Conservation (phyloP, 2,888 invertebrate genomes). For the Brachypalpus laphriformis region DNA sequence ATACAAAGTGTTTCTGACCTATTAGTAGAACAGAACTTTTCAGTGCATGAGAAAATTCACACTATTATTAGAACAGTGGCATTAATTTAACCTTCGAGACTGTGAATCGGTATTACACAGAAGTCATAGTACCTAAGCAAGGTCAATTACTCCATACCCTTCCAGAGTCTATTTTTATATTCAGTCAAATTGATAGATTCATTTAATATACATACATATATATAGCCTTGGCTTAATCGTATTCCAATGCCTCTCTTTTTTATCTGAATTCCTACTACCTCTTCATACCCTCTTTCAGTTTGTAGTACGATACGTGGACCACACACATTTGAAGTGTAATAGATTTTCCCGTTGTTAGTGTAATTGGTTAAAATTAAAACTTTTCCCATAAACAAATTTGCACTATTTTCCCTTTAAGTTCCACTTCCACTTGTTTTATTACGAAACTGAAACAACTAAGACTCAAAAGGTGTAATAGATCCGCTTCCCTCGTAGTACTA, state of each 20-base stretch:
- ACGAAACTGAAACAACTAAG: background rate
- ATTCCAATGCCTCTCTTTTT: too few species aligned
- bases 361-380: too few species aligned
- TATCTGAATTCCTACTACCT: background rate
- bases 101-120: too few species aligned
- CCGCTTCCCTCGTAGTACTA: conserved; percentile 33
- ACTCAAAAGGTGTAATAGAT: background rate
- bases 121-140: too few species aligned
- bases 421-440: background rate
- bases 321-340: background rate
- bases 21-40: too few species aligned
- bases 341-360: background rate
- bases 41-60: too few species aligned
- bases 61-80: too few species aligned
- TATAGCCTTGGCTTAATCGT: conserved; percentile 8
- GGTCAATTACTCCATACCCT: too few species aligned
- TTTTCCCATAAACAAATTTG: background rate
- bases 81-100: too few species aligned
- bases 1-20: too few species aligned
- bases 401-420: background rate
- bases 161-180: too few species aligned
- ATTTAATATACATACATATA: too few species aligned
- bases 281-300: background rate
- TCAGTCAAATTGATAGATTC: background rate
- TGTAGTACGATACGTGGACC: background rate